These are phyloP conservation scores for Cyanoramphus novaezelandiae DNA, from an alignment of 2,113 vertebrate genomes.

Conservation along the genomic window DNA sequence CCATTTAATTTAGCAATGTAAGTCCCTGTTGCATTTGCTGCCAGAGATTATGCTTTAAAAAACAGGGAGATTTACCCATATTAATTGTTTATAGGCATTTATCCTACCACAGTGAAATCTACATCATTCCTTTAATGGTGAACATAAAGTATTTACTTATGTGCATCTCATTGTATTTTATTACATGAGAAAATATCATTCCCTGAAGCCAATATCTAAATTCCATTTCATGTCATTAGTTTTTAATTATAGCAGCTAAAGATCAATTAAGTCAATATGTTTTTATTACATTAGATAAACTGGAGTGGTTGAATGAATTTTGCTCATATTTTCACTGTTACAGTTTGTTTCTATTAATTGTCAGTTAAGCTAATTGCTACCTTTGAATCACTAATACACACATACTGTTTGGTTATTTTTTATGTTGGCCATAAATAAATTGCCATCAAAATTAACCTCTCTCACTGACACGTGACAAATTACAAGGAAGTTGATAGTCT, in stretches of 20 bases:
- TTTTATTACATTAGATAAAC: slow-evolving; percentile 69
- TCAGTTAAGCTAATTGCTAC: slow-evolving; percentile 60
- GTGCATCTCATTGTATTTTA: slow-evolving; percentile 24
- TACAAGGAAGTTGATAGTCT: slow-evolving; percentile 46
- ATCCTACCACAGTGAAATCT: background rate
- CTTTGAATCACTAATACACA: slow-evolving; percentile 61
- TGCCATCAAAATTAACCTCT: slow-evolving; percentile 46
- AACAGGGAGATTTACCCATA: background rate
- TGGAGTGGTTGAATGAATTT: slow-evolving; percentile 59
- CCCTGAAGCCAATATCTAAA: slow-evolving; percentile 19
- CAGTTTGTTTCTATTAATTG: slow-evolving; percentile 66
- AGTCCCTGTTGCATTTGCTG: background rate
- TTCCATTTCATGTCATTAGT: slow-evolving; percentile 41
- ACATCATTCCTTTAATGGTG: background rate
- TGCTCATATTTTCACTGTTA: slow-evolving; percentile 63
- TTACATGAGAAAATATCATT: slow-evolving; percentile 25
- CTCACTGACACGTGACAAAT: slow-evolving; percentile 1
- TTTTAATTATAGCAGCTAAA: slow-evolving; percentile 53
- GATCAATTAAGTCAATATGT: slow-evolving; percentile 70
- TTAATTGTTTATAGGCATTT: background rate
- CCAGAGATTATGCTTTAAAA: background rate
- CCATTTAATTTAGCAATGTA: background rate
- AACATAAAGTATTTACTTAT: slow-evolving; percentile 10
- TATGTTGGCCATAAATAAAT: slow-evolving; percentile 52
- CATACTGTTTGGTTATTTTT: slow-evolving; percentile 26